phyloP scores from a whole-genome alignment of 2,888 invertebrate genomes.

The Cartodere bifasciata region DNA sequence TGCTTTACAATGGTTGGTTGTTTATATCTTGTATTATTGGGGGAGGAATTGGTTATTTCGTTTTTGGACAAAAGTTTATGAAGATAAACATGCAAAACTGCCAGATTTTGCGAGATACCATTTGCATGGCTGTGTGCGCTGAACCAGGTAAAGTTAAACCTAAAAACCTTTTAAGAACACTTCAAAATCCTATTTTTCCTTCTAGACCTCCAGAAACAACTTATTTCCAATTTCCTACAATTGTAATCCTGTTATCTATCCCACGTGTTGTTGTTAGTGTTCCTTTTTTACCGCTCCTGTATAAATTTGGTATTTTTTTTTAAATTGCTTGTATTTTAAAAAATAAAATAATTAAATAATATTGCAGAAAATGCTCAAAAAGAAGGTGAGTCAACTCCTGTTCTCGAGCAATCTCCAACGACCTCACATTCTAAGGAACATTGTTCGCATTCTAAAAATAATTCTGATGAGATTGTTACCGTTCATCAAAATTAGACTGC shows the following conservation, averaged over 20 bases:
- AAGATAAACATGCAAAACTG: slow-evolving; percentile 40
- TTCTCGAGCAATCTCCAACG: slow-evolving; percentile 17
- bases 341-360: slow-evolving; percentile 2
- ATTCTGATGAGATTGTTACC: slow-evolving; percentile 1
- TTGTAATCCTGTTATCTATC: slow-evolving; percentile 7
- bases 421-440: slow-evolving; percentile 10
- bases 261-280: too few relatives aligned
- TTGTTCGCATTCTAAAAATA: not conserved
- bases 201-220: slow-evolving; percentile 10
- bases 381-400: slow-evolving; percentile 27
- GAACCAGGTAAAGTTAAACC: slow-evolving; percentile 35
- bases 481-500: not conserved
- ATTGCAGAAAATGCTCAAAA: slow-evolving; percentile 8
- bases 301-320: not conserved
- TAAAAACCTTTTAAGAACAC: too few relatives aligned
- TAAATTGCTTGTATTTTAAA: slow-evolving; percentile 3
- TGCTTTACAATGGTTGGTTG: slow-evolving; percentile 59
- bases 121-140: slow-evolving; percentile 33
- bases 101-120: slow-evolving; percentile 33
- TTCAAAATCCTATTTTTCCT: not conserved
- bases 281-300: too few relatives aligned
- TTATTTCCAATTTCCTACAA: slow-evolving; percentile 10
- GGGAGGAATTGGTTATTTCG: slow-evolving; percentile 45
- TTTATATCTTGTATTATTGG: slow-evolving; percentile 51
- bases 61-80: slow-evolving; percentile 41